phyloP scores from a whole-genome alignment of 1,140 invertebrate species.

The Dryas iulia region DNA sequence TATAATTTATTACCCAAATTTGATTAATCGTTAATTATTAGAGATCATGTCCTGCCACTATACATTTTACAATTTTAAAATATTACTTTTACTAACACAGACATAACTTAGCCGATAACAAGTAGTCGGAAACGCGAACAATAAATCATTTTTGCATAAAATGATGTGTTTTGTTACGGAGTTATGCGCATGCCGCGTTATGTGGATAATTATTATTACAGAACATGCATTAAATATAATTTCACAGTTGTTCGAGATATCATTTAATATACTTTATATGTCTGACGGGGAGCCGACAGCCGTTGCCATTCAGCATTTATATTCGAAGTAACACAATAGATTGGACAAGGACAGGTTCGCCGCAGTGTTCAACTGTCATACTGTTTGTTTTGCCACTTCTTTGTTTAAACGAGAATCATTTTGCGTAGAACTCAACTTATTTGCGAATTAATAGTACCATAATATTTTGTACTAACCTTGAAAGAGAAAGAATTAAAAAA shows the following conservation, averaged over 20 bases:
- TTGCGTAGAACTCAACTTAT: not conserved
- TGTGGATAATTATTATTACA: not conserved
- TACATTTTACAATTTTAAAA: not conserved
- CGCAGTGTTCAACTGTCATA: conserved; percentile 11
- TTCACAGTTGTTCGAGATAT: not conserved
- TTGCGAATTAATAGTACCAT: not conserved
- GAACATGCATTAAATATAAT: not conserved
- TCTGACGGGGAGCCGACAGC: conserved; percentile 4
- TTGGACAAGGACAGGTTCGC: conserved; percentile 24
- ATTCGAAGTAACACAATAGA: conserved; percentile 25
- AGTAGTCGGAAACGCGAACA: not conserved
- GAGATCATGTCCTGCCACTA: not conserved
- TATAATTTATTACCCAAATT: not conserved
- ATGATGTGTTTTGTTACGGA: not conserved
- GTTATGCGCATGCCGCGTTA: not conserved
- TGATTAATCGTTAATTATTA: not conserved
- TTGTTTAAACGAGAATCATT: conserved; percentile 20
- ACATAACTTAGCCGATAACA: not conserved
- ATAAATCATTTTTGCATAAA: not conserved
- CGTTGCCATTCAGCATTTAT: conserved; percentile 24
- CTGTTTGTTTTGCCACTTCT: conserved; percentile 20
- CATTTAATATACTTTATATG: not conserved
- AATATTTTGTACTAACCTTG: not conserved
- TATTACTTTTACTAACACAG: not conserved
- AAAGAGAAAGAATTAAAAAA: too few species aligned